Evolutionary conservation across 2,888 invertebrate genomes (phyloP).

Genomic region (Podotricha telesiphe): DNA sequence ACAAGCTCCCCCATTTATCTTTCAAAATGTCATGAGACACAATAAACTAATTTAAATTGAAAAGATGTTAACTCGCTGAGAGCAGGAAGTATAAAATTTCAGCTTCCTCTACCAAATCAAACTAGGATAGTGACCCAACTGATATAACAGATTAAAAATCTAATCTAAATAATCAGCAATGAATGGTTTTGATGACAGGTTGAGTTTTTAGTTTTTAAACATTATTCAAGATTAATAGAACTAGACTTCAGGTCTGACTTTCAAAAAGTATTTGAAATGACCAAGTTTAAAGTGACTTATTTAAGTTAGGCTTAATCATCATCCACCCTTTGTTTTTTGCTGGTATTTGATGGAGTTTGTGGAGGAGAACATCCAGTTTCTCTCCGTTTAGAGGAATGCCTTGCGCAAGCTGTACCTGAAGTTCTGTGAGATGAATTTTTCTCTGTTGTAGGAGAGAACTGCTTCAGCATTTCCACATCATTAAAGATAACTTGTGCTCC

Average conservation of each 20-base stretch:
- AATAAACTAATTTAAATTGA: slow-evolving; percentile 36
- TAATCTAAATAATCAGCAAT: neutral
- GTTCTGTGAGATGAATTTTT: slow-evolving; percentile 56
- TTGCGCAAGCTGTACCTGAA: slow-evolving; percentile 64
- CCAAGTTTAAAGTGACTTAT: neutral
- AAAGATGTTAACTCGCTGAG: slow-evolving; percentile 35
- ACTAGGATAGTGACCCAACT: slow-evolving; percentile 23
- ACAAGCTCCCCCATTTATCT: slow-evolving; percentile 18
- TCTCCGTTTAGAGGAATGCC: slow-evolving; percentile 73
- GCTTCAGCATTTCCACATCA: slow-evolving; percentile 95
- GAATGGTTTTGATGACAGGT: neutral
- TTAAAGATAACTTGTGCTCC: slow-evolving; percentile 98
- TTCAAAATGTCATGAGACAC: slow-evolving; percentile 24
- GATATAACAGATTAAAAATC: neutral
- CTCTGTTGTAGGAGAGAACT: slow-evolving; percentile 87
- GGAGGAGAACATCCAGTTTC: slow-evolving; percentile 72
- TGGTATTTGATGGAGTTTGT: slow-evolving; percentile 73
- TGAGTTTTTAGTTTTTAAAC: neutral
- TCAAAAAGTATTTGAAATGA: neutral
- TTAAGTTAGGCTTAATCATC: slow-evolving; percentile 56
- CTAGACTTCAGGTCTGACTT: neutral
- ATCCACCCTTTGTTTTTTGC: slow-evolving; percentile 75
- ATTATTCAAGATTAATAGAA: neutral
- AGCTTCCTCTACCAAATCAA: slow-evolving; percentile 29
- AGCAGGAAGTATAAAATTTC: slow-evolving; percentile 35